Base-by-base conservation (phyloP, 2,113 vertebrate species). In the Pygoscelis antarcticus region DNA sequence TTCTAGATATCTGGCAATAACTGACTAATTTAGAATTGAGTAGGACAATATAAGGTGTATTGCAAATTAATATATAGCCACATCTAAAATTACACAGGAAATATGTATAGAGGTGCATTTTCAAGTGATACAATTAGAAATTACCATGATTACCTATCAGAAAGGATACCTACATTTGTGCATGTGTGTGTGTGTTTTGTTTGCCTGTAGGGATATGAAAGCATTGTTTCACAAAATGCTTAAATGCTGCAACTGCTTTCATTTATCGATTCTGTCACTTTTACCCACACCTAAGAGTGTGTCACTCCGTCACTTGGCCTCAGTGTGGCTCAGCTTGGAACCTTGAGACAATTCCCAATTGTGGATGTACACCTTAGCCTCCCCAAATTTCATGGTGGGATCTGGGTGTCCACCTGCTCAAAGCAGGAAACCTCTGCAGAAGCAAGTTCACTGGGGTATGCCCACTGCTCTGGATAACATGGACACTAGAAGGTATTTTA, bases 341-440 rank as follows among this genome's bases (percentile, higher is more conserved):
- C 11, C 15, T 7, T 3, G 1, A 46, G 21, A 29, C 0, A 0
- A 6, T 66, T 42, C 9, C 17, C 40, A 42, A 1, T 6, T 30
- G 17, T 2, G 20, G 44, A 26, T 27, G 10, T 2, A 23, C 5
- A 51, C 12, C n/a, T 55, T 47, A 57, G 16, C 21, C 13, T 34
- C 26, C 29, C 13, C n/a, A 44, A 6, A 19, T 40, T 58, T 44
- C n/a, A 11, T 7, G 4, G 13, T 25, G 22, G 23, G 29, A 38
- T 25, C 60, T 12, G 4, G 2, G 1, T 34, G 7, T 16, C 32
- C 14, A 10, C 4, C 13, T 42, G 9, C 12, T 58, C 20, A 40
- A n/a, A 38, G 26, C 8, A 38, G 26, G 6, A 64, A 72, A 44
- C 2, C 4, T 52, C 26, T 49, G 29, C 8, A 49, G 46, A 40